A percentile compares a stretch with the other conserved stretches of the same genome.
Evolutionary conservation across 2,797 vertebrate species (phyloP).

Genomic region (Rhadinocentrus ornatus): DNA sequence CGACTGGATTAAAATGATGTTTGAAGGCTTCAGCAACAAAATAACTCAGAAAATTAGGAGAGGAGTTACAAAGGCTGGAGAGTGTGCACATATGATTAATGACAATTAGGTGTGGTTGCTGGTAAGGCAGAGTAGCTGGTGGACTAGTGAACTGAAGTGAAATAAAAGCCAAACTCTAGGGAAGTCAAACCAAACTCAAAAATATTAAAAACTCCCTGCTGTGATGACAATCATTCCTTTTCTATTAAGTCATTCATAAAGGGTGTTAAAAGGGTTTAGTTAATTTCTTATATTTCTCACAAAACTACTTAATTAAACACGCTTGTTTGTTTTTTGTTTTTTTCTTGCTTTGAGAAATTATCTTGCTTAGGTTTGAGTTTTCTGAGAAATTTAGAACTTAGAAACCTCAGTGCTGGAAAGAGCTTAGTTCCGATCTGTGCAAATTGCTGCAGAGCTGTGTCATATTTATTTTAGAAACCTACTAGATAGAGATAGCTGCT

Average conservation of each 20-base stretch:
- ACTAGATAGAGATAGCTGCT: constrained; percentile 66
- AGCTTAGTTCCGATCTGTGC: constrained; percentile 56
- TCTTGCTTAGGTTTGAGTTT: constrained; percentile 24
- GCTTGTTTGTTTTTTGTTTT: constrained; percentile 20
- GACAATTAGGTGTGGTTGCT: constrained; percentile 12
- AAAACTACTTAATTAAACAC: constrained; percentile 12
- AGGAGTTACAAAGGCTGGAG: background rate
- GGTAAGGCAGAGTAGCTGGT: too few relatives aligned
- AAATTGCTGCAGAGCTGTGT: constrained; percentile 62
- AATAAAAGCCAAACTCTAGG: background rate
- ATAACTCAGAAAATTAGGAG: constrained; percentile 15
- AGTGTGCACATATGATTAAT: constrained; percentile 24
- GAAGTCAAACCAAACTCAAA: background rate
- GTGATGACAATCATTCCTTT: background rate
- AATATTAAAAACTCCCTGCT: too few relatives aligned
- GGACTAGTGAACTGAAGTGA: background rate
- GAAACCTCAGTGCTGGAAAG: constrained; percentile 35
- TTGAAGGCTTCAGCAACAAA: constrained; percentile 5
- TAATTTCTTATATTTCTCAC: constrained; percentile 7
- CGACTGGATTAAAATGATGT: background rate
- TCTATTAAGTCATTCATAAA: background rate
- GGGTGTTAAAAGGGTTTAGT: background rate
- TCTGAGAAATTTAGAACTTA: constrained; percentile 33
- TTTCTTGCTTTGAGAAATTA: constrained; percentile 23
- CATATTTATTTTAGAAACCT: constrained; percentile 75